Evolutionary conservation across 2,797 vertebrate genomes (phyloP), one percentile per base, ranked within the genome.

Genomic region (Tapirus indicus): DNA sequence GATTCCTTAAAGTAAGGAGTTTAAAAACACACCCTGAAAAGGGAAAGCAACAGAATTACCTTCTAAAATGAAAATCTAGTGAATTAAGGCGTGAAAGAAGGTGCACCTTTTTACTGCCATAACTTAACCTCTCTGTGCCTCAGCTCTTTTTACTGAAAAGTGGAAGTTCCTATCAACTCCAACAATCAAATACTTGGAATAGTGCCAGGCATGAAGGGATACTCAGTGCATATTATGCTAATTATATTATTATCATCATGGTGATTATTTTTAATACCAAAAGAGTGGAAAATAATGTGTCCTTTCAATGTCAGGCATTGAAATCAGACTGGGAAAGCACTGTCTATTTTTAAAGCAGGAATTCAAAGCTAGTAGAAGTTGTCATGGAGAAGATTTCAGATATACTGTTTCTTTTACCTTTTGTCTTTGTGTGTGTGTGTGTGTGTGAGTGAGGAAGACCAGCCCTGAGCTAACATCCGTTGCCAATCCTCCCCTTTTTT

Each of bases 1-100:
- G 27, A 35, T 71, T 87, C 35, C 66, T 88, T 47, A 23, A 69
- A 92, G 66, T 32, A 12, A 69, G 41, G 47, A 38, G 8, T 66
- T 94, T 80, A 38, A 95, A 90, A 88, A 64, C 56, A 77, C 7
- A 80, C 0, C 6, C 38, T 52, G 71, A 54, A 58, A 44, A 58
- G 52, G 20, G 49, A 71, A 71, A 84, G 47, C 32, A 66, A 27
- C 12, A 72, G 49, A n/a, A 38, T 0, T 32, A 25, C 47, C 80
- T 90, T 80, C 27, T 52, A 25, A 91, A 75, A 82, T 77, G 54
- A 91, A 90, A 94, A 58, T 72, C 21, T n/a, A 21, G n/a, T 56
- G 38, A 54, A 87, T 64, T 38, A 71, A 91, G 83, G 32, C 41
- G 11, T 47, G 62, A 32, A 35, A 75, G 47, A 44, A 44, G 75